These are phyloP conservation scores for Pristionchus entomophagus DNA, from an alignment of 2,888 invertebrate genomes.

Conservation along the genomic window DNA sequence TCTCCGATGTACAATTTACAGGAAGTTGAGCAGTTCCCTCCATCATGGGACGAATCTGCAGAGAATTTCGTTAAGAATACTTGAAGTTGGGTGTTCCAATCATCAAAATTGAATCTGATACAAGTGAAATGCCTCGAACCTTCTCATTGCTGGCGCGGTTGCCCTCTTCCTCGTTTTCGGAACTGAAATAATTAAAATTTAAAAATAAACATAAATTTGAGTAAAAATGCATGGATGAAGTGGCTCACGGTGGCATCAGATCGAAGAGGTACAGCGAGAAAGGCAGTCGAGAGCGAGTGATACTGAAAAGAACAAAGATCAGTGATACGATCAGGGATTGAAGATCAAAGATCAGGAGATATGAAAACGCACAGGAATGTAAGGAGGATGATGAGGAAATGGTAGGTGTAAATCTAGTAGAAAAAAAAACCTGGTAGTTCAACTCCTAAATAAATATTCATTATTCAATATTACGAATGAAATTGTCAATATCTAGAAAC, in stretches of 20 bases:
- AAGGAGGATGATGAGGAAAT: background rate
- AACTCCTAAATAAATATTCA: background rate
- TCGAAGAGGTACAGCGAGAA: constrained; percentile 37
- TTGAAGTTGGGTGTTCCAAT: too few species aligned
- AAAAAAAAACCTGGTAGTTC: too few species aligned
- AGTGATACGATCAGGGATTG: background rate
- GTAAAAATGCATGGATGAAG: background rate
- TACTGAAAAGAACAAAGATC: background rate
- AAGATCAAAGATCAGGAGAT: background rate
- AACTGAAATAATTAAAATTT: background rate
- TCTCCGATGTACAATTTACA: too few species aligned
- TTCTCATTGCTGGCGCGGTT: background rate
- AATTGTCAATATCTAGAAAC: background rate
- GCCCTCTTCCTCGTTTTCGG: background rate
- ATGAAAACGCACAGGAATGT: background rate
- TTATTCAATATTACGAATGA: background rate
- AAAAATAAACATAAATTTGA: background rate
- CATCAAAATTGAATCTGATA: too few species aligned
- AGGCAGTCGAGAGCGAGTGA: background rate
- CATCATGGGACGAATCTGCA: background rate
- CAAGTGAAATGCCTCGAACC: background rate
- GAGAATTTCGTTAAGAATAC: background rate
- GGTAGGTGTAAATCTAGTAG: background rate
- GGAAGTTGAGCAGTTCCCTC: background rate
- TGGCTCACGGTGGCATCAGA: background rate